phyloP scores from a whole-genome alignment of 1,140 invertebrate species.

The Dreissena rostriformis region DNA sequence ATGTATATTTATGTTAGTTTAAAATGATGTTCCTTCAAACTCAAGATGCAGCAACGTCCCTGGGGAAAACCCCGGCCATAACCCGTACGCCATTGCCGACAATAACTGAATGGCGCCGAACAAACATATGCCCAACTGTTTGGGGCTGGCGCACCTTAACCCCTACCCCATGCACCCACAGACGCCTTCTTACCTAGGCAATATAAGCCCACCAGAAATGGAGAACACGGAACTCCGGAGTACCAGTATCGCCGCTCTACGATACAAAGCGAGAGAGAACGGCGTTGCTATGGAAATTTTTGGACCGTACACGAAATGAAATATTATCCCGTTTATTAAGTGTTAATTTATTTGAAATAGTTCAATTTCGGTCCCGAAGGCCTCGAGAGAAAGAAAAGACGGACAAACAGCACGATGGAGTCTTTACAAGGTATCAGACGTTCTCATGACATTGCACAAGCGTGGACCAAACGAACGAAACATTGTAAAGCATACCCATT shows the following conservation, averaged over 20 bases:
- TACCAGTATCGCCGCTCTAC: constrained; percentile 93
- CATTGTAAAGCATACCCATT: no score
- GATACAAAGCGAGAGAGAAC: constrained; percentile 95
- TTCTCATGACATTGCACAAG: no score
- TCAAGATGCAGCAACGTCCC: constrained; percentile 62
- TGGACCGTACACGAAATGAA: constrained; percentile 63
- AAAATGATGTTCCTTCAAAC: constrained; percentile 34
- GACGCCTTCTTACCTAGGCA: constrained; percentile 34
- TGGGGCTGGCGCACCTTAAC: constrained; percentile 61
- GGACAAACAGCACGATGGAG: no score
- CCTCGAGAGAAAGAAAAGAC: no score
- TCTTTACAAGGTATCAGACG: no score
- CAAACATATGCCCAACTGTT: constrained; percentile 65
- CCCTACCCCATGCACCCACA: constrained; percentile 56
- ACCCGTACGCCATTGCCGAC: constrained; percentile 47
- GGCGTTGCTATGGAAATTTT: constrained; percentile 69
- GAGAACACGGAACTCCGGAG: constrained; percentile 88
- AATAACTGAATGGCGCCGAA: constrained; percentile 64
- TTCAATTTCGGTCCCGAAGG: no score
- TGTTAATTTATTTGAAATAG: no score
- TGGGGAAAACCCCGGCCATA: constrained; percentile 54
- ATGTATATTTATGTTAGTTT: no score
- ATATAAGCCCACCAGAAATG: constrained; percentile 34
- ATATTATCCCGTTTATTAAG: not conserved
- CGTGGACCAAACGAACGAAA: no score